These are phyloP conservation scores for Acropora tenuis DNA, from an alignment of 64 coral and sea anemone genomes.

Conservation along the genomic window DNA sequence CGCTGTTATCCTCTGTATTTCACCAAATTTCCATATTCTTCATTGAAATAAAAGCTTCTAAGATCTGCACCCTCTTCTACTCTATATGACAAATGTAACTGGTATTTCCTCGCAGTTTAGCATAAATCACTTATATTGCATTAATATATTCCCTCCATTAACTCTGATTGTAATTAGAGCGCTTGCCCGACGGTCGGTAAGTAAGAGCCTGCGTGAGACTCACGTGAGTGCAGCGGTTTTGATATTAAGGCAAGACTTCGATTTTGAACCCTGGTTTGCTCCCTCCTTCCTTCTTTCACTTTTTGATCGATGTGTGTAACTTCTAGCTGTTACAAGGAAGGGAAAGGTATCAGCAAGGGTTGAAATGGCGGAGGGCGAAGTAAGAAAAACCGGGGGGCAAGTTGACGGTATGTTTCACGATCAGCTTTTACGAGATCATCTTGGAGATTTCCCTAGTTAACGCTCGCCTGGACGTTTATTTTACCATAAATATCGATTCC, in stretches of 20 bases:
- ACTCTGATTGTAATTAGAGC: no score
- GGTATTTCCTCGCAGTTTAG: no score
- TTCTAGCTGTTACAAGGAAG: neutral
- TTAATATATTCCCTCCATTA: no score
- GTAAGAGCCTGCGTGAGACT: neutral
- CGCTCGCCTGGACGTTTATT: neutral
- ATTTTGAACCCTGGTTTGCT: neutral
- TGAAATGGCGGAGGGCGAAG: conserved; percentile 46
- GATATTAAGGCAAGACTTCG: neutral
- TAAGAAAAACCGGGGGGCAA: conserved; percentile 66
- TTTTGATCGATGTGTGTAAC: neutral
- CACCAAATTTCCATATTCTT: no score
- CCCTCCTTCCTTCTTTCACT: neutral
- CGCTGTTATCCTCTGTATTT: no score
- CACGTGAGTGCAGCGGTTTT: conserved; percentile 1
- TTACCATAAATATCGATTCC: neutral
- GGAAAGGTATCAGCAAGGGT: neutral
- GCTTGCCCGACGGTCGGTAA: neutral
- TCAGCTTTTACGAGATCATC: neutral
- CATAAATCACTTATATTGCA: no score
- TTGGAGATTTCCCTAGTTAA: neutral
- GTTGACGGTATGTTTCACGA: conserved; percentile 46
- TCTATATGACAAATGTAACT: no score
- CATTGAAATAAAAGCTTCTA: no score
- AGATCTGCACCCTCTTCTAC: no score